Evolutionary conservation across 1,140 invertebrate species (phyloP), one percentile per base, ranked within the genome.

Genomic region (Tetramorium alpestre): DNA sequence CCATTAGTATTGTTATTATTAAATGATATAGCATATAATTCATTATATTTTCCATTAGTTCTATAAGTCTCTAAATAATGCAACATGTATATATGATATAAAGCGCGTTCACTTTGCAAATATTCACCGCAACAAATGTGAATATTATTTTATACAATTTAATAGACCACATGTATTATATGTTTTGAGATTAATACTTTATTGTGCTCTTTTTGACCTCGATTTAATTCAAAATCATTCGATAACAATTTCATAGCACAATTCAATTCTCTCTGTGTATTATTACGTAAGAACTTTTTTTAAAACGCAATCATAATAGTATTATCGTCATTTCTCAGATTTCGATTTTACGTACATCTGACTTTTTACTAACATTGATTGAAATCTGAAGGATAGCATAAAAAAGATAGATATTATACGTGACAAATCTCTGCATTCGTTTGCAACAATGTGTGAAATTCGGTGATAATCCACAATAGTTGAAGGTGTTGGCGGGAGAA

Each of bases 21-120:
- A 75, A 73, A 84, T 75, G 54, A 75, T 84, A 47, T 49, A 47
- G 41, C 54, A 0, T 62, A 62, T 82, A 82, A 73, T 75, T 56
- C 38, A 60, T 75, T 84, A 84, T 84, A 62, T 73, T 84, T 73
- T 84, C 54, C 69, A 84, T 84, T 84, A 82, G 54, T 62, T 84
- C 41, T 84, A 73, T 62, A 54, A 60, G n/a, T 75, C 69, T 47
- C n/a, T 75, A 25, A 84, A 84, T 84, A 84, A 84, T 75, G 7
- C 16, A 60, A 47, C 28, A 22, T n/a, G 3, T 41, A 7, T 41
- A 7, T 49, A 22, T 49, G 7, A 38, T 60, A 75, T 75, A 75
- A 60, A 73, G 6, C 25, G 1, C 0, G 28, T 56, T 84, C 33
- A 62, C 41, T 84, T 84, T 16, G 54, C 69, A 73, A 84, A 84